A percentile compares a stretch with the other conserved stretches of the same genome.
Evolutionary conservation across 2,888 invertebrate genomes (phyloP).

Genomic region (Trilocha varians): DNA sequence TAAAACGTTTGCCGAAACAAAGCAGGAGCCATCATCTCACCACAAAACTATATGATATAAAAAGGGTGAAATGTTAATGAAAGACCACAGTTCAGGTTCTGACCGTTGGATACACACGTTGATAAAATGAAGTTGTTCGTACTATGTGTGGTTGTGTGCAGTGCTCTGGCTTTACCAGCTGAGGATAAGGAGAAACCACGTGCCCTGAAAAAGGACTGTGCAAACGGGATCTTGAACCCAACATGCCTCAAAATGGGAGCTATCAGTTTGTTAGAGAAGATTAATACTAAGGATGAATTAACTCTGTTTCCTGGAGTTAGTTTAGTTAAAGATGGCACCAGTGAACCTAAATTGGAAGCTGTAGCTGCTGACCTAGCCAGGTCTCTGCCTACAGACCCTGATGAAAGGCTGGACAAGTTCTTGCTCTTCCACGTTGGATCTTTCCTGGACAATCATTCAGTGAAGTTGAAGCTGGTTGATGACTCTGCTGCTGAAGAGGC

Average conservation of each 20-base stretch:
- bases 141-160: slow-evolving; percentile 18
- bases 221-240: slow-evolving; percentile 52
- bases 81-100: slow-evolving; percentile 29
- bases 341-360: slow-evolving; percentile 70
- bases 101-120: slow-evolving; percentile 25
- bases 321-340: slow-evolving; percentile 76
- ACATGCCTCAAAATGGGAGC: slow-evolving; percentile 63
- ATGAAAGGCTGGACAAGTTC: slow-evolving; percentile 80
- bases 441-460: slow-evolving; percentile 79
- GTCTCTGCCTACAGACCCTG: slow-evolving; percentile 80
- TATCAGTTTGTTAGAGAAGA: slow-evolving; percentile 51
- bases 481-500: slow-evolving; percentile 70
- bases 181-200: slow-evolving; percentile 23
- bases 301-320: slow-evolving; percentile 70
- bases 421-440: slow-evolving; percentile 78
- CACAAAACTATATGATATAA: slow-evolving; percentile 48
- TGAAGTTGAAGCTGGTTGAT: slow-evolving; percentile 79
- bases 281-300: slow-evolving; percentile 55
- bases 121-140: slow-evolving; percentile 28
- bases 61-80: slow-evolving; percentile 33
- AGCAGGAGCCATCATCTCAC: slow-evolving; percentile 44
- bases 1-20: slow-evolving; percentile 13
- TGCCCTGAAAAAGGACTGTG: slow-evolving; percentile 44
- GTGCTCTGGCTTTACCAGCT: slow-evolving; percentile 31
- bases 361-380: slow-evolving; percentile 77